Evolutionary conservation across 2,888 invertebrate genomes (phyloP).

Genomic region (Nycteola revayana): DNA sequence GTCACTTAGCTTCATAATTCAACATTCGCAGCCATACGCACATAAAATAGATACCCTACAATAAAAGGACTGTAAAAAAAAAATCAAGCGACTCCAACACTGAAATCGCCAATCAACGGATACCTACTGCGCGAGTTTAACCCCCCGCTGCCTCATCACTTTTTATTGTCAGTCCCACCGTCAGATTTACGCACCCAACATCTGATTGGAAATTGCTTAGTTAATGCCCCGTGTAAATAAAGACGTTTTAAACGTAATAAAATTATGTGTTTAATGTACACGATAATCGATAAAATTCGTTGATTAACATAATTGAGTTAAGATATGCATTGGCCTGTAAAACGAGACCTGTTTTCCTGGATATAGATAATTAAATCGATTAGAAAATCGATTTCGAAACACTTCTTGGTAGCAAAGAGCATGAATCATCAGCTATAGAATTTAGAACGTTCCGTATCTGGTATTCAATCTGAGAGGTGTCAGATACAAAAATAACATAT

Average conservation of each 20-base stretch:
- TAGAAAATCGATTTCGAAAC: too few relatives aligned
- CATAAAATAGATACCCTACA: constrained; percentile 34
- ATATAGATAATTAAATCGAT: too few relatives aligned
- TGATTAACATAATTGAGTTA: constrained; percentile 28
- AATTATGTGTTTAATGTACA: constrained; percentile 34
- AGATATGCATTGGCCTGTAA: not conserved
- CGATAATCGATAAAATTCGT: constrained; percentile 24
- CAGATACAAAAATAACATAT: constrained; percentile 14
- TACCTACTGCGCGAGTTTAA: constrained; percentile 40
- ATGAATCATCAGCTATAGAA: too few relatives aligned
- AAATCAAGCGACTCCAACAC: constrained; percentile 30
- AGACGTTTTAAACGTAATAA: constrained; percentile 35
- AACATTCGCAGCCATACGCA: constrained; percentile 9
- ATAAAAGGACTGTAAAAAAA: constrained; percentile 37
- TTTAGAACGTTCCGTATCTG: too few relatives aligned
- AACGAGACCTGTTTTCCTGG: too few relatives aligned
- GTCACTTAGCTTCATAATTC: too few relatives aligned
- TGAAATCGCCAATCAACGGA: constrained; percentile 38
- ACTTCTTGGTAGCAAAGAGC: too few relatives aligned
- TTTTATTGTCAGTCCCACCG: constrained; percentile 35
- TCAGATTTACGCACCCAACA: constrained; percentile 34
- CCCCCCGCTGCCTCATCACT: constrained; percentile 43
- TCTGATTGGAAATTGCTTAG: constrained; percentile 39
- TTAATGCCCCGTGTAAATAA: constrained; percentile 37
- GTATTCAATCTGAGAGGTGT: too few relatives aligned